These are phyloP conservation scores for Rhinatrema bivittatum DNA, from an alignment of 2,797 vertebrate genomes.

Conservation along the genomic window DNA sequence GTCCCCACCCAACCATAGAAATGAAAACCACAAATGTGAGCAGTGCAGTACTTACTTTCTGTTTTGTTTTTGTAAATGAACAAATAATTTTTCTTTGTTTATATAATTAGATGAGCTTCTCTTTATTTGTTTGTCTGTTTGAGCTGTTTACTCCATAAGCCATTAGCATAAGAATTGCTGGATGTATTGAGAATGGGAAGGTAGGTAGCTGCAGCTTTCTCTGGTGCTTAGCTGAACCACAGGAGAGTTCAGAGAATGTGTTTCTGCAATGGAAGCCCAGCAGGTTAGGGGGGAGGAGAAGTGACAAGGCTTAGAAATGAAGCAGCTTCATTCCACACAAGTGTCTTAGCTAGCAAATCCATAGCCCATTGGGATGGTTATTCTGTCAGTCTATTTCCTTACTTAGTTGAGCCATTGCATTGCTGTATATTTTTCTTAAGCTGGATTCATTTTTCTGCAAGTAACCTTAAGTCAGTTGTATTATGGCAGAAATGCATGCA, in stretches of 20 bases:
- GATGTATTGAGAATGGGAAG: no score
- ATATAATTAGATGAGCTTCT: background rate
- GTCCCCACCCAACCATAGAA: conserved; percentile 64
- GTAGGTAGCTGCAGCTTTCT: conserved; percentile 26
- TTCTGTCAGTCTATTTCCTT: no score
- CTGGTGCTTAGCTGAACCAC: conserved; percentile 25
- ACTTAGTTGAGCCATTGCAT: no score
- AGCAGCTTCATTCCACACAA: no score
- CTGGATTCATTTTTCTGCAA: no score
- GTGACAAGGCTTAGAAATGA: conserved; percentile 18
- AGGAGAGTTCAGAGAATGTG: conserved; percentile 38
- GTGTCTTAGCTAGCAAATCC: no score
- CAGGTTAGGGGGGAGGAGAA: conserved; percentile 17
- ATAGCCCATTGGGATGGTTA: no score
- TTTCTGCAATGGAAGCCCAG: conserved; percentile 31
- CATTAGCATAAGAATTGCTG: conserved; percentile 21
- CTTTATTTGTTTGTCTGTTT: background rate
- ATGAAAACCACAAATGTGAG: conserved; percentile 92
- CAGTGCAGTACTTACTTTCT: conserved; percentile 37
- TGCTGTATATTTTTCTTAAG: no score
- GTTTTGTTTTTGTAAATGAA: background rate
- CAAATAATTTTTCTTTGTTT: background rate
- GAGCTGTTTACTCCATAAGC: conserved; percentile 17
- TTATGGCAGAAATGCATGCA: no score
- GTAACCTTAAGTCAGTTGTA: no score